Base-by-base conservation (phyloP, 2,888 invertebrate genomes). In the Platycheirus rosarum region DNA sequence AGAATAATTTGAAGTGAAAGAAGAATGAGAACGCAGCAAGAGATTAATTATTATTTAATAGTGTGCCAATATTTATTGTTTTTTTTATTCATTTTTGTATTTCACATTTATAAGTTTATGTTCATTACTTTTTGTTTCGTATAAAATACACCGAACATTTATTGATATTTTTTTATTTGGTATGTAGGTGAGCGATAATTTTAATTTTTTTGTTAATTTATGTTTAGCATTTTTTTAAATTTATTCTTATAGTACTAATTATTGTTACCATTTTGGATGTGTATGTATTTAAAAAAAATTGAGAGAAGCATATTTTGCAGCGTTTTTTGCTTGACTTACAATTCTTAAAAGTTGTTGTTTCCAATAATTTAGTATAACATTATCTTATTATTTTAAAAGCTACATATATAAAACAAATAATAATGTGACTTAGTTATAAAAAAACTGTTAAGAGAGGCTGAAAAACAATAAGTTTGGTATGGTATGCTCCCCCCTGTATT, bases 191-290 rank as follows among this genome's bases (percentile, higher is more conserved):
- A 77, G 69, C 70, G 55, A 62, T 66, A 79, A 71, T 71, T 53
- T 82, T 69, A 60, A 62, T 69, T 84, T 82, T 76, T 5, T 32
- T 32, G 3, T 32, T 23, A 23, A 6, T 23, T 23, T 2, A 2
- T 32, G 29, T 69, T 69, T 77, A 73, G 77, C 78, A 26, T 42
- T 76, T 73, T 70, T 55, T 84, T 69, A 70, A 55, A 68, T 70
- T 46, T 87, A 87, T 86, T 86, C 90, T 89, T 89, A 89, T 86
- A 86, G 86, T 80, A 86, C 90, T 89, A 89, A 88, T 89, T 89
- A 89, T 89, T 89, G 89, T 89, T 89, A 89, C 89, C 90, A 87
- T 88, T 88, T 89, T 89, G 88, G 89, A 88, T 89, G 90, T 84
- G 73, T 77, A 74, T 78, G 78, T 53, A 65, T 73, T 69, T 69